phyloP scores from a whole-genome alignment of 2,113 vertebrate species.

The Coturnix japonica region DNA sequence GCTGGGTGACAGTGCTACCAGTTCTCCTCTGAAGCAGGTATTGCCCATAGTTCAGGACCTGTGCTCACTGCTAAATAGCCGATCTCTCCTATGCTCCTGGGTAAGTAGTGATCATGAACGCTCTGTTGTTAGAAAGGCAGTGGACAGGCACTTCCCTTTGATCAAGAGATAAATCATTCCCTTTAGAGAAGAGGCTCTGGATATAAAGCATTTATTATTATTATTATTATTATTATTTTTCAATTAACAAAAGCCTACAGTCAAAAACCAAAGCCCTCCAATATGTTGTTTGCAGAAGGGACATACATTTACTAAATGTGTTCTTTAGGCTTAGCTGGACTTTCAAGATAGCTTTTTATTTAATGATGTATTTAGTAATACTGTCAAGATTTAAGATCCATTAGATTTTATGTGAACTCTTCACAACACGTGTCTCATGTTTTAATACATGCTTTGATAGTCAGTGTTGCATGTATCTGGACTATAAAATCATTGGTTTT shows the following conservation, averaged over 20 bases:
- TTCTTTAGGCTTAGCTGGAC: neutral
- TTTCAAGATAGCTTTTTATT: neutral
- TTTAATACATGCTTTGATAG: neutral
- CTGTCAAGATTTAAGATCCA: neutral
- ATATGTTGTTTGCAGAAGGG: neutral
- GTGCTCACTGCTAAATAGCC: neutral
- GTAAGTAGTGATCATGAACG: neutral
- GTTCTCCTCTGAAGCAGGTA: neutral
- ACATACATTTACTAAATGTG: neutral
- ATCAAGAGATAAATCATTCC: neutral
- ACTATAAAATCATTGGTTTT: neutral
- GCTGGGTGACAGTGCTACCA: neutral
- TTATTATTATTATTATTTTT: neutral
- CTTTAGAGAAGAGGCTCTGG: neutral
- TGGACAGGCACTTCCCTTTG: neutral
- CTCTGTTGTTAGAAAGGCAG: neutral
- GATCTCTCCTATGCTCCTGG: neutral
- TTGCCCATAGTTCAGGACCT: neutral
- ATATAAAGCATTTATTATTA: neutral
- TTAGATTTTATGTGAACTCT: neutral
- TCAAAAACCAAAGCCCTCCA: neutral
- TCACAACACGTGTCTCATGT: neutral
- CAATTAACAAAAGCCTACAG: neutral
- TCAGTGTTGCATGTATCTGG: neutral
- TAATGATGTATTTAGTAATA: neutral